Evolutionary conservation across 2,888 invertebrate genomes (phyloP).

Genomic region (Eupithecia centaureata): DNA sequence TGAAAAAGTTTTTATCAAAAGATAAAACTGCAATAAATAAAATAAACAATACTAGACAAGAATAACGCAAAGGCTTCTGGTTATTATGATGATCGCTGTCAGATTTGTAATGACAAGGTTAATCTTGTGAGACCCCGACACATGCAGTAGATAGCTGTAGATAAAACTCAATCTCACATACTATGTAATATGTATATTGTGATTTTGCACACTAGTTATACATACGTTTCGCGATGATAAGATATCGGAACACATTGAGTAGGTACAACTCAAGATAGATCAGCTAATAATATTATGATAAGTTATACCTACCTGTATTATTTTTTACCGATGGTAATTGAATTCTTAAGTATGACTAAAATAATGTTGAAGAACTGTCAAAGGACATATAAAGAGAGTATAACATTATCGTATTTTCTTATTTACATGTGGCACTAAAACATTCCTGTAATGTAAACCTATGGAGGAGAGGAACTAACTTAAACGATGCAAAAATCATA

Average conservation of each 20-base stretch:
- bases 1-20: not conserved
- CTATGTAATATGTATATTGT: no score
- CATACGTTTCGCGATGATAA: not conserved
- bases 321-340: not conserved
- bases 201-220: conserved; percentile 9
- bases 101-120: conserved; percentile 25
- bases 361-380: not conserved
- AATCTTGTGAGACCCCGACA: conserved; percentile 6
- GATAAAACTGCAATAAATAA: not conserved
- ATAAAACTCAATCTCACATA: conserved; percentile 15
- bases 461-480: not conserved
- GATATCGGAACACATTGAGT: not conserved
- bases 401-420: not conserved
- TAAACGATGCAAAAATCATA: conserved; percentile 8
- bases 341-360: not conserved
- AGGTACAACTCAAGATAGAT: not conserved
- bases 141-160: conserved; percentile 17
- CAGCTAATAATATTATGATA: not conserved
- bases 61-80: not conserved
- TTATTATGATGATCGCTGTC: conserved; percentile 15
- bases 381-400: not conserved
- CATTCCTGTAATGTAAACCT: not conserved
- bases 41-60: not conserved
- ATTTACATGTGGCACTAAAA: not conserved
- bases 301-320: not conserved